Conservation (phyloP, 2,888 invertebrate genomes). For the Meteorus colon region DNA sequence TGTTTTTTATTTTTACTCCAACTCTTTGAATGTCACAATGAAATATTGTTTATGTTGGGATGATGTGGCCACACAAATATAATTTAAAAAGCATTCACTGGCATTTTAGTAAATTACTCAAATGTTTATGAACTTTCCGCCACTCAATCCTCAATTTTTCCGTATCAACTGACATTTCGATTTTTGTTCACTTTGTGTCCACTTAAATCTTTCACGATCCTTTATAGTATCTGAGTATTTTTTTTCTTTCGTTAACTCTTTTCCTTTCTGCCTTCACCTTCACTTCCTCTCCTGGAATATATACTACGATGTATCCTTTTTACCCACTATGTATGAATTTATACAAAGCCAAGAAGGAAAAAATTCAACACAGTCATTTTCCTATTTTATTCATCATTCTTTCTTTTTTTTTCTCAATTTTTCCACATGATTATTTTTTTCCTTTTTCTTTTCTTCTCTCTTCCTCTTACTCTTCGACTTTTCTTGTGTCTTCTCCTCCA, state of each 20-base stretch:
- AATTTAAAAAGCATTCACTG: slow-evolving; percentile 1
- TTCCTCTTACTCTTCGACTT: background rate
- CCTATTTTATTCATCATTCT: background rate
- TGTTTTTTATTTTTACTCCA: background rate
- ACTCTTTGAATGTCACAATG: background rate
- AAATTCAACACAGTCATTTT: background rate
- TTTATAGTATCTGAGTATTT: background rate
- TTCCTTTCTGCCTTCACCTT: background rate
- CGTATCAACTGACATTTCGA: slow-evolving; percentile 20
- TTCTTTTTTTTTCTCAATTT: background rate
- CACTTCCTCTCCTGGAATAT: slow-evolving; percentile 3
- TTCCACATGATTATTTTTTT: background rate
- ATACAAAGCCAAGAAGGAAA: slow-evolving; percentile 5
- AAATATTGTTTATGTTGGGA: background rate
- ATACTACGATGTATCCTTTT: background rate
- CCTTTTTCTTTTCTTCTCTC: no score
- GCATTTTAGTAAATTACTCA: background rate
- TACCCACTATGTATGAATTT: background rate
- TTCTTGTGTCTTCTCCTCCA: background rate
- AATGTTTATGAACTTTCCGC: slow-evolving; percentile 15
- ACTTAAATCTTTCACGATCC: background rate
- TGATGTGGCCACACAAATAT: background rate
- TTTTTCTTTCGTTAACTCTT: background rate
- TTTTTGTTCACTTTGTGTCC: background rate
- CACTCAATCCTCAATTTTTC: slow-evolving; percentile 8